phyloP scores from a whole-genome alignment of 2,797 vertebrate genomes.

The Tokudaia tokunoshimensis region DNA sequence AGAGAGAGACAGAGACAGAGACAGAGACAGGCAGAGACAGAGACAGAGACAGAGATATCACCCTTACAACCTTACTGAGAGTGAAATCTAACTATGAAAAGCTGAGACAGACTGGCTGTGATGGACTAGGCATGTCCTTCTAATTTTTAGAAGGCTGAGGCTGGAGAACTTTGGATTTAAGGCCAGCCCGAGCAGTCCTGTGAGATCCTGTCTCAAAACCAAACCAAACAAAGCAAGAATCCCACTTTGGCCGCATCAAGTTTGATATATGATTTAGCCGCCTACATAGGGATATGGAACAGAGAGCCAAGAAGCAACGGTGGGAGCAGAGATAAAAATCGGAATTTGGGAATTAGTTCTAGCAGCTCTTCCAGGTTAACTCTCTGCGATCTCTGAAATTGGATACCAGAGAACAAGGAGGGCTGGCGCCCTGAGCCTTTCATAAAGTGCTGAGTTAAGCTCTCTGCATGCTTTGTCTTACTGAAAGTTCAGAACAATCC shows the following conservation, averaged over 20 bases:
- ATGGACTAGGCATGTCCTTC: too few relatives aligned
- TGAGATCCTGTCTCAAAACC: neutral
- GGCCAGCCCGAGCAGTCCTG: neutral
- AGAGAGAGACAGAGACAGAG: too few relatives aligned
- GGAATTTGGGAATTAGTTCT: neutral
- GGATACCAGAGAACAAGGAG: neutral
- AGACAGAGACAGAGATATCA: neutral
- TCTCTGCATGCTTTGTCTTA: neutral
- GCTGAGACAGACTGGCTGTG: neutral
- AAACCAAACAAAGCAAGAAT: neutral
- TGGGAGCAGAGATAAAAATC: neutral
- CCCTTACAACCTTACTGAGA: neutral
- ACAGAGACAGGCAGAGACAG: too few relatives aligned
- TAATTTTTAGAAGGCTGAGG: neutral
- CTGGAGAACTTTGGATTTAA: neutral
- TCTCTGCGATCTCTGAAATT: neutral
- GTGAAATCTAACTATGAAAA: neutral
- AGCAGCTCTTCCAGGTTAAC: neutral
- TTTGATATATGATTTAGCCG: neutral
- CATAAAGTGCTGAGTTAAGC: neutral
- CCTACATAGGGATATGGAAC: neutral
- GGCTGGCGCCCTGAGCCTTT: neutral
- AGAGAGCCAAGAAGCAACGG: neutral
- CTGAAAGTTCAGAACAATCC: neutral
- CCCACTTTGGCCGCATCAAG: neutral